Evolutionary conservation across 1,140 invertebrate genomes (phyloP), one percentile per base, ranked within the genome.

Genomic region (Drosophila sturtevanti): DNA sequence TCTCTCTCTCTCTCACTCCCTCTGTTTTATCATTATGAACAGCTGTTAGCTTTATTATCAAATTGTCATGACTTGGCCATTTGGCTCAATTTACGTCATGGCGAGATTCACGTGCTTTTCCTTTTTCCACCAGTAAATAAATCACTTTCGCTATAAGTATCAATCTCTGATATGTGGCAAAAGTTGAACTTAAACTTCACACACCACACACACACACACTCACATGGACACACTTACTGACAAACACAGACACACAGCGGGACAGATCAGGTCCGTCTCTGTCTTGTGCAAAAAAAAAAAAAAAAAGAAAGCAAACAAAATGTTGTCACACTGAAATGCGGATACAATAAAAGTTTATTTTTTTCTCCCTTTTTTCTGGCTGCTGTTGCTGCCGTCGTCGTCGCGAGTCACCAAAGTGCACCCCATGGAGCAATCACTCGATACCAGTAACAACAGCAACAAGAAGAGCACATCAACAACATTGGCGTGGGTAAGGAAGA

Each of bases 121-220:
- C 35, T 24, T 52, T 44, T 14, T 35, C 59, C 73, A 67, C 68
- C 72, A 87, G 82, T 87, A 76, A 68, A 87, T 87, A 87, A 87
- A 87, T 87, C 84, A 87, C 84, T 87, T 87, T 87, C 79, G 67
- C 84, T 85, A 63, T 80, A 89, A 89, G 84, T 87, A 89, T 87
- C 84, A 87, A 87, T 87, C 84, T 87, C 84, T 82, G 84, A 77
- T 72, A 82, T 79, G 74, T 69, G 67, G 73, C 74, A 76, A 77
- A 70, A 77, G 74, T 77, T 77, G 73, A 77, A 61, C 74, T 77
- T 75, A 77, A 77, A 77, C 72, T 76, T 66, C 34, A 44, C 56
- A 72, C 38, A 38, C 37, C 11, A 51, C 21, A 52, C 37, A 27
- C 21, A 63, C 16, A 64, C 52, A 31, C 56, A 34, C 73, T 59